Base-by-base conservation (phyloP, 2,797 vertebrate species). In the Microctenopoma stevenorrisi region DNA sequence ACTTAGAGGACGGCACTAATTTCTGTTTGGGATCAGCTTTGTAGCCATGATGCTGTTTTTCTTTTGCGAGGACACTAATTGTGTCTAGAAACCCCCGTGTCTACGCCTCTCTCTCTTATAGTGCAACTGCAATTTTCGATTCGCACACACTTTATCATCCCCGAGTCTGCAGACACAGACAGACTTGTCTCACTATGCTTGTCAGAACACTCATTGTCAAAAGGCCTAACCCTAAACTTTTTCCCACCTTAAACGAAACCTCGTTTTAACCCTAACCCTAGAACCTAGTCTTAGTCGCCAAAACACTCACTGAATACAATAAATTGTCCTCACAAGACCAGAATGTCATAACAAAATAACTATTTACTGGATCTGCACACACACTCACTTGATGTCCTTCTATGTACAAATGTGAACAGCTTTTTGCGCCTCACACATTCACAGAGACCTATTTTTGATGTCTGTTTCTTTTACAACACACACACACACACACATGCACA, bases 1-100 rank as follows among this genome's bases (percentile, higher is more conserved):
- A 38, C 64, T 76, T 25, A 50, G 46, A 75, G 3, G 12, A 49
- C 22, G 53, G 52, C 15, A 13, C 64, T 75, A 69, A 85, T 72
- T 84, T 81, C 60, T 86, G 75, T 84, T 76, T 84, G 73, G 76
- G 47, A 77, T 66, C 42, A 54, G 43, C 57, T 73, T 49, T 73
- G 52, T 55, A 54, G 74, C 57, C 12, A n/a, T 65, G 38, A 77
- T 70, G 53, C 59, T 73, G 54, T 73, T 88, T 85, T 75, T 84
- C 63, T 55, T 25, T 22, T 63, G 47, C 37, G 51, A 65, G 51
- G 4, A 73, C 51, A 79, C 59, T 53, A 71, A 79, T 82, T 74
- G 82, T 91, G 84, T 55, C 55, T 71, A 63, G 59, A 70, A 67
- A 71, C 73, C 35, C 57, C 13, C 37, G 44, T 47, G 11, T 59